A percentile compares a stretch with the other conserved stretches of the same genome.
Evolutionary conservation across 2,797 vertebrate species (phyloP).

Genomic region (Linurgus olivaceus): DNA sequence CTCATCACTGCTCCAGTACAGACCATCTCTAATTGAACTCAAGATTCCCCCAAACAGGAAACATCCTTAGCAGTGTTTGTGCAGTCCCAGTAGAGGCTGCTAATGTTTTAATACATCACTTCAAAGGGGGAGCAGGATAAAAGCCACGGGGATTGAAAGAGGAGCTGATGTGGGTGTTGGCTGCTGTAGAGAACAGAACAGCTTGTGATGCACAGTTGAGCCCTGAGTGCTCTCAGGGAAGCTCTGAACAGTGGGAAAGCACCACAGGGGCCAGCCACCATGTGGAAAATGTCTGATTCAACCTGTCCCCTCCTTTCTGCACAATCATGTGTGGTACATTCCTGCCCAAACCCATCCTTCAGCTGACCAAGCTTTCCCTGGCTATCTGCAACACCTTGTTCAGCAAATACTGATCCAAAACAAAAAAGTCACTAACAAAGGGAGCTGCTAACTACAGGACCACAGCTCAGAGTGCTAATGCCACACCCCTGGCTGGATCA

Average conservation of each 20-base stretch:
- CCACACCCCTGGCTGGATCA: background rate
- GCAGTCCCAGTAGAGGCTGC: background rate
- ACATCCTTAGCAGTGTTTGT: background rate
- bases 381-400: background rate
- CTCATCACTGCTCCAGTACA: background rate
- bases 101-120: background rate
- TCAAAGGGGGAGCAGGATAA: background rate
- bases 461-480: background rate
- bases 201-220: background rate
- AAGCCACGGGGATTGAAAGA: background rate
- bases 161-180: background rate
- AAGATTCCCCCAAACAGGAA: background rate
- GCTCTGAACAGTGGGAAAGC: background rate
- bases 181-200: background rate
- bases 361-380: background rate
- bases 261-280: accelerated
- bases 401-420: background rate
- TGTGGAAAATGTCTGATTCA: background rate
- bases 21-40: background rate
- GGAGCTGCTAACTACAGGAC: background rate
- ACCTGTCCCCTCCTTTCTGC: background rate
- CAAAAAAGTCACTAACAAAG: background rate
- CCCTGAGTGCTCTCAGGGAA: background rate
- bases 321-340: background rate
- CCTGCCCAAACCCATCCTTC: background rate